Percentiles rank a stretch among this genome's conserved stretches.
phyloP scores from a whole-genome alignment of 2,888 invertebrate genomes.

The Cheilosia vulpina region DNA sequence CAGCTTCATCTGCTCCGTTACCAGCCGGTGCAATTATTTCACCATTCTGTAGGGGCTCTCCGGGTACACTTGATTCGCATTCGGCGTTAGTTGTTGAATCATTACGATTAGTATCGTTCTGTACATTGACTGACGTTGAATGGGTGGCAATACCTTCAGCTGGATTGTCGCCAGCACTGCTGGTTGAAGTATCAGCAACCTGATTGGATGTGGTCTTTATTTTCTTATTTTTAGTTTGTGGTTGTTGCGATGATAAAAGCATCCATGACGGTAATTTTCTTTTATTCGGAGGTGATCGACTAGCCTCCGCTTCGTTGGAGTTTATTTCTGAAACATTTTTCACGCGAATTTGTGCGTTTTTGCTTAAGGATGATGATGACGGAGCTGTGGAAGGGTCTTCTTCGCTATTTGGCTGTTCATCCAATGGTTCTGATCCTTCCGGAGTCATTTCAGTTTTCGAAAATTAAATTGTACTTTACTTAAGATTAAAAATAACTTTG shows the following conservation, averaged over 20 bases:
- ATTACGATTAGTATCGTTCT: background rate
- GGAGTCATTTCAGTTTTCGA: slow-evolving; percentile 47
- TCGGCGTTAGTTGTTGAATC: background rate
- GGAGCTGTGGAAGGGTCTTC: slow-evolving; percentile 20
- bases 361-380: slow-evolving; percentile 1
- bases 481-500: background rate
- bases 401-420: slow-evolving; percentile 30
- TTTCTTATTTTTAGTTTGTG: slow-evolving; percentile 10
- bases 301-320: slow-evolving; percentile 54
- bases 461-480: background rate
- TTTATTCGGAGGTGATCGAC: slow-evolving; percentile 1
- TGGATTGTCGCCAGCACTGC: background rate
- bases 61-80: background rate
- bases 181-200: background rate
- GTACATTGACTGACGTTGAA: slow-evolving; percentile 8
- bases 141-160: background rate
- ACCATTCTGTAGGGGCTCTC: too few species aligned
- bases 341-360: slow-evolving; percentile 42
- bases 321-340: slow-evolving; percentile 62
- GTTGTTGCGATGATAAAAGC: background rate
- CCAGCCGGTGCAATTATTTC: too few species aligned
- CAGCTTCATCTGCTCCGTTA: background rate
- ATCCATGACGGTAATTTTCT: slow-evolving; percentile 56
- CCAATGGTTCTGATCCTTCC: slow-evolving; percentile 43
- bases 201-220: background rate